Evolutionary conservation across 2,888 invertebrate species (phyloP).

Genomic region (Chrysolina americana): DNA sequence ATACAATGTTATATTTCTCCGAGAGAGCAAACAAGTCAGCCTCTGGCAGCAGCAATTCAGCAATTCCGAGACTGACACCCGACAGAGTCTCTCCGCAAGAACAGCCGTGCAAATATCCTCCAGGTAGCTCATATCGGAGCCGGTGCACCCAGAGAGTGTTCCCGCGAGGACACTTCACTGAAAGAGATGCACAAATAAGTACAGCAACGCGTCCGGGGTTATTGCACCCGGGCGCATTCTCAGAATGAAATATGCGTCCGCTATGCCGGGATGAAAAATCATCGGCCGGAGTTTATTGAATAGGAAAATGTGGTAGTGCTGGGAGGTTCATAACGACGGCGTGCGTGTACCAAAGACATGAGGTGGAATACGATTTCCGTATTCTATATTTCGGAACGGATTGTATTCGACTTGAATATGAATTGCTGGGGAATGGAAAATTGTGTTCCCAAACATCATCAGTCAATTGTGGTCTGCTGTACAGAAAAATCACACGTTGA

Average conservation of each 20-base stretch:
- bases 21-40: constrained; percentile 11
- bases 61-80: neutral
- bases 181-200: constrained; percentile 16
- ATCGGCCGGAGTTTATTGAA: constrained; percentile 3
- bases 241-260: constrained; percentile 4
- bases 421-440: neutral
- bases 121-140: constrained; percentile 2
- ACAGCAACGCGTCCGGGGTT: constrained; percentile 1
- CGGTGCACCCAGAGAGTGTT: neutral
- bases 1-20: constrained; percentile 1
- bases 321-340: neutral
- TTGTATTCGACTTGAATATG: neutral
- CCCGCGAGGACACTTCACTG: constrained; percentile 5
- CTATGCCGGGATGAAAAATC: neutral
- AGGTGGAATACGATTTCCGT: neutral
- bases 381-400: neutral
- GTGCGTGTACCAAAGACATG: neutral
- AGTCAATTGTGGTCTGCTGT: neutral
- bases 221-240: neutral
- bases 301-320: neutral
- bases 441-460: neutral
- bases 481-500: no score
- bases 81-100: neutral
- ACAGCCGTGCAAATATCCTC: constrained; percentile 12
- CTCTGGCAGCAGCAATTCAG: constrained; percentile 2